Percentiles rank a stretch among this genome's conserved stretches.
Conservation (phyloP, 2,888 invertebrate species). For the Serripes groenlandicus region DNA sequence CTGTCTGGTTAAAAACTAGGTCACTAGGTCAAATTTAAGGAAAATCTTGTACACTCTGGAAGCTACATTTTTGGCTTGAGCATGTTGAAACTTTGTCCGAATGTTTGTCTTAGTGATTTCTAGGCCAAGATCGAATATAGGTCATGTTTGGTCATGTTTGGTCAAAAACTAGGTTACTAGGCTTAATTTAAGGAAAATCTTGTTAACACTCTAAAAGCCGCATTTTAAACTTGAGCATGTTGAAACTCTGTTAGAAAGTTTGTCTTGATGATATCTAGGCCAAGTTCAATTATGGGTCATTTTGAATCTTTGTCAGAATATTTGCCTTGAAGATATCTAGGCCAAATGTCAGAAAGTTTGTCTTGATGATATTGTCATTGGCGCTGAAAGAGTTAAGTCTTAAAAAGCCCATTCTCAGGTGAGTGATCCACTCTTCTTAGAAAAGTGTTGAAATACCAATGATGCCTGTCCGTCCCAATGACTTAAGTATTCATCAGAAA, state of each 20-base stretch:
- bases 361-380: no score
- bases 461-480: no score
- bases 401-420: no score
- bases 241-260: background rate
- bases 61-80: background rate
- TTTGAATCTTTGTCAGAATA: no score
- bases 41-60: background rate
- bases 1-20: no score
- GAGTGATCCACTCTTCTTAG: no score
- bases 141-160: background rate
- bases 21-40: background rate
- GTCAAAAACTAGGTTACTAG: background rate
- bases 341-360: no score
- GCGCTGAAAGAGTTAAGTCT: no score
- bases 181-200: background rate
- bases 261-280: background rate
- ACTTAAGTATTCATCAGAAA: no score
- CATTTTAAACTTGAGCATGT: background rate
- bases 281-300: no score
- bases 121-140: background rate
- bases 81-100: background rate
- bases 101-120: background rate
- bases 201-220: background rate
- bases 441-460: no score
- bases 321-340: no score